Evolutionary conservation across 1,140 invertebrate genomes (phyloP), one percentile per base, ranked within the genome.

Genomic region (Drosophila quadrilineata): DNA sequence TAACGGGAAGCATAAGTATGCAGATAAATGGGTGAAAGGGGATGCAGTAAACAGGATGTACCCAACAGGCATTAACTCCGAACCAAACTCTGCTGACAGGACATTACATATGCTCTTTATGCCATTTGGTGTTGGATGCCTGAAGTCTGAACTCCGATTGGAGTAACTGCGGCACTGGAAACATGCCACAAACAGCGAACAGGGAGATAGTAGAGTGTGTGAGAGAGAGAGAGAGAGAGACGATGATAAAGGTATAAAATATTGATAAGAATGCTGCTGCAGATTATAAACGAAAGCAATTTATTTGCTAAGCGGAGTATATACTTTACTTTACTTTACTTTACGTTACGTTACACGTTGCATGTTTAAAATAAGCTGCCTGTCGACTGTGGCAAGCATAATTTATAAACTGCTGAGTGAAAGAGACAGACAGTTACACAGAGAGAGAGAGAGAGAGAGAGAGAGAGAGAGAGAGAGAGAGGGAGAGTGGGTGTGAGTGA

Each of bases 321-420:
- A 26, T 17, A 50, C 36, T 54, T 12, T 29, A 38, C 35, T 49
- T 36, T 22, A n/a, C n/a, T n/a, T n/a, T n/a, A n/a, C n/a, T n/a
- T n/a, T n/a, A n/a, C n/a, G n/a, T n/a, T n/a, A n/a, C n/a, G n/a
- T n/a, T n/a, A n/a, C n/a, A n/a, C n/a, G n/a, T n/a, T 48, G 33
- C 33, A 28, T n/a, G 2, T 29, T 38, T 54, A 29, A 36, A 40
- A 54, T 54, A 43, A 53, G 49, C 43, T n/a, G 6, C n/a, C 41
- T 28, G 41, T 45, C 41, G 41, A 28, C 26, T 19, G 16, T 3
- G 28, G 36, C 19, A 40, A 40, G n/a, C 36, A 80, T 80, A 62
- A 84, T 76, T 84, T 84, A 80, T 75, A 71, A 59, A 19, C 46
- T 31, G 6, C 46, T n/a, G n/a, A n/a, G n/a, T n/a, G n/a, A n/a